Conservation (phyloP, 1,140 invertebrate species). For the Reticulitermes speratus region DNA sequence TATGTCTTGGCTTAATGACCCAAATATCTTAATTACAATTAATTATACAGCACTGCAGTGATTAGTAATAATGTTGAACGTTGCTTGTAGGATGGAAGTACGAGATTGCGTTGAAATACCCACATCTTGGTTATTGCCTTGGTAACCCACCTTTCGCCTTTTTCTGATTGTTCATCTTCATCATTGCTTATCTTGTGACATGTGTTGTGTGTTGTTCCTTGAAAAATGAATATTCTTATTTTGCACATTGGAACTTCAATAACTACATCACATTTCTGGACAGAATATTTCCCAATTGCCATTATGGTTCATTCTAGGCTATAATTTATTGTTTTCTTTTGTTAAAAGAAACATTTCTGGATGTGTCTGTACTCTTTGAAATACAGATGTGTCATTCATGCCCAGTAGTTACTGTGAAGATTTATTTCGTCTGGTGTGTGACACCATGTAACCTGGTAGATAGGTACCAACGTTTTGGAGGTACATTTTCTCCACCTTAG, state of each 20-base stretch:
- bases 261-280: neutral
- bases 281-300: neutral
- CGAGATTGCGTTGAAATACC: neutral
- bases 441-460: too few relatives aligned
- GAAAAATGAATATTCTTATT: neutral
- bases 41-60: neutral
- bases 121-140: neutral
- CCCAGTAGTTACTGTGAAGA: too few relatives aligned
- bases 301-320: too few relatives aligned
- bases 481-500: too few relatives aligned
- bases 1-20: too few relatives aligned
- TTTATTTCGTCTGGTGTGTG: too few relatives aligned
- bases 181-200: neutral
- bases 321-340: too few relatives aligned
- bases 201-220: neutral
- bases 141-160: neutral
- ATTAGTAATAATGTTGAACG: neutral
- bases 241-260: neutral
- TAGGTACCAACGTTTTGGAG: too few relatives aligned
- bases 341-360: too few relatives aligned
- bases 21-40: neutral
- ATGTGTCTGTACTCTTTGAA: too few relatives aligned
- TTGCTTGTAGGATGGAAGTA: conserved; percentile 1
- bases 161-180: neutral
- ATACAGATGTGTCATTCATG: too few relatives aligned